phyloP scores from a whole-genome alignment of 2,888 invertebrate species.

The Biston stratarius region DNA sequence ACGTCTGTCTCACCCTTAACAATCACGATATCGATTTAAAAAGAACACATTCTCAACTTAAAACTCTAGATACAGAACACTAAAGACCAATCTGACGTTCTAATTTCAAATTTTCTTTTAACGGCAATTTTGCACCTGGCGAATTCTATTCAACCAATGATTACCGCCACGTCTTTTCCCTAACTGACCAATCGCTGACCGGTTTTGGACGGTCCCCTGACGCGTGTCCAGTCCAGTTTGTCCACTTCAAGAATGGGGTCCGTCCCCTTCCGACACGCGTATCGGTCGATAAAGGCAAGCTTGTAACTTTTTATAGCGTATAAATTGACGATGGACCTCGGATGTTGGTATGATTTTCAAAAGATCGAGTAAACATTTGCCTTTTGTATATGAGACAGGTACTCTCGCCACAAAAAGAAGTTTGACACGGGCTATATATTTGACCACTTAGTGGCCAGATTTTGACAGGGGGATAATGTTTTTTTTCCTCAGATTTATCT shows the following conservation, averaged over 20 bases:
- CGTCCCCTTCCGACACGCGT: slow-evolving; percentile 53
- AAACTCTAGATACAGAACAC: slow-evolving; percentile 15
- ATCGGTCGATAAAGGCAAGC: slow-evolving; percentile 50
- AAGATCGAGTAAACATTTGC: slow-evolving; percentile 70
- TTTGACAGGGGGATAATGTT: slow-evolving; percentile 62
- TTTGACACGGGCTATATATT: slow-evolving; percentile 77
- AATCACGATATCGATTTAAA: slow-evolving; percentile 48
- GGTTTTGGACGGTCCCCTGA: slow-evolving; percentile 61
- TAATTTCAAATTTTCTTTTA: slow-evolving; percentile 37
- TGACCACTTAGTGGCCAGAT: slow-evolving; percentile 78
- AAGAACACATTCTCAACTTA: slow-evolving; percentile 35
- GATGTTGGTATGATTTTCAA: slow-evolving; percentile 70
- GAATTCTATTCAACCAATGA: slow-evolving; percentile 62
- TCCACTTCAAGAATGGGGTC: slow-evolving; percentile 51
- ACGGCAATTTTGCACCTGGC: slow-evolving; percentile 69
- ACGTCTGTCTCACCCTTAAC: slow-evolving; percentile 54
- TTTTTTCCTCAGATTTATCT: slow-evolving; percentile 75
- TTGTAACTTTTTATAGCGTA: slow-evolving; percentile 61
- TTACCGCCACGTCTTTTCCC: slow-evolving; percentile 42
- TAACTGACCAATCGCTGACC: slow-evolving; percentile 79
- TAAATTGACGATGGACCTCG: slow-evolving; percentile 78
- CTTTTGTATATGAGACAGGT: slow-evolving; percentile 75
- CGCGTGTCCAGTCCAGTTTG: slow-evolving; percentile 69
- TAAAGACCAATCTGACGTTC: background rate
- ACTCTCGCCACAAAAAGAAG: slow-evolving; percentile 66